Evolutionary conservation across 2,113 vertebrate species (phyloP), one percentile per base, ranked within the genome.

Genomic region (Speoplatyrhinus poulsoni): DNA sequence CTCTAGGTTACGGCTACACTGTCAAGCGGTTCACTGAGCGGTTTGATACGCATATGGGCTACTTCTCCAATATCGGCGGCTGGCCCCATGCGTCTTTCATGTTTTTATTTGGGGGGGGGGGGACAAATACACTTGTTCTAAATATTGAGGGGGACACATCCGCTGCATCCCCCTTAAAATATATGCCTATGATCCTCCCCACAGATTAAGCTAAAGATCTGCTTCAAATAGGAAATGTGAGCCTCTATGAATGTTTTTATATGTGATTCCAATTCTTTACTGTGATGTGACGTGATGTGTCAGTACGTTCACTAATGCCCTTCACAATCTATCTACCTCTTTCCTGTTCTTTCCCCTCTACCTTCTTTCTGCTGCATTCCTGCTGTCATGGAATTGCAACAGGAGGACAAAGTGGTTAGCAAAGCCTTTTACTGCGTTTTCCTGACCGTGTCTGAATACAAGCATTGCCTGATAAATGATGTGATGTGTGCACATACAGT

Each of bases 391-490:
- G 89, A 92, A 92, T 89, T 90, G 88, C 91, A 90, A 90, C 91
- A 94, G 93, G 92, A 94, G 89, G 93, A 93, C 88, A 94, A 94
- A 93, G 91, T 93, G 92, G 93, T 94, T 89, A 93, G 92, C 90
- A 88, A 90, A 82, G 73, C 54, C 55, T 89, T 89, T 91, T 90
- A 41, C 76, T 88, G 69, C 2, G 50, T 82, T 80, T 82, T 19
- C 26, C 72, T 76, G 69, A 70, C 64, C 69, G 67, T 73, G 73
- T 79, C 68, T 75, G 70, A 78, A 62, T 62, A 74, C 46, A 67
- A 77, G 46, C 79, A 82, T 81, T 68, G 60, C 67, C 80, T 70
- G 68, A 86, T 19, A 79, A 79, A 74, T 79, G 79, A 65, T 68
- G 63, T 80, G 62, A 63, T 36, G 33, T 59, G 48, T 75, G 76